A percentile compares a stretch with the other conserved stretches of the same genome.
Evolutionary conservation across 2,888 invertebrate genomes (phyloP).

Genomic region (Onchidella celtica): DNA sequence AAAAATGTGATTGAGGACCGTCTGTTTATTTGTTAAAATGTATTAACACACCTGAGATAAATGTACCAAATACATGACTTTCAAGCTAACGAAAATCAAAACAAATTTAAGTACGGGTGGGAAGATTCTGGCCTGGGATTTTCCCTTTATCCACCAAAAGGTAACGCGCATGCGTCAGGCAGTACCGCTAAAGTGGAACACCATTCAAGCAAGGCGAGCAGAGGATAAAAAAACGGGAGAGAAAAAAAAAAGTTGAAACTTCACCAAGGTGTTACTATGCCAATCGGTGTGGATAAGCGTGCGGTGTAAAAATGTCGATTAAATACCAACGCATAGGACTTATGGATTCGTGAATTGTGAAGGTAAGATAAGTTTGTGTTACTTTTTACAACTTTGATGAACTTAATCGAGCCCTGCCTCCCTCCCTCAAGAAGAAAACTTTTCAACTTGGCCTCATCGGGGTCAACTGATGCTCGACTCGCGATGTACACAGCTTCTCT

Average conservation of each 20-base stretch:
- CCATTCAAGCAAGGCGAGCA: slow-evolving; percentile 36
- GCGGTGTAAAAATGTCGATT: not conserved
- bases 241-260: not conserved
- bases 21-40: too few species aligned
- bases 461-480: slow-evolving; percentile 38
- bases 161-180: slow-evolving; percentile 22
- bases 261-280: slow-evolving; percentile 23
- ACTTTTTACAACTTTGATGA: not conserved
- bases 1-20: too few species aligned
- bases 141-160: not conserved
- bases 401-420: not conserved
- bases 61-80: too few species aligned
- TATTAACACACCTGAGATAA: too few species aligned
- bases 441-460: slow-evolving; percentile 26
- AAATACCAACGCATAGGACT: not conserved
- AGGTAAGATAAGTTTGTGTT: not conserved
- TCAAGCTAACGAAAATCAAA: too few species aligned
- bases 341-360: not conserved
- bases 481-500: slow-evolving; percentile 26
- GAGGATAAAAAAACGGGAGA: not conserved
- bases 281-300: slow-evolving; percentile 25
- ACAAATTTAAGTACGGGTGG: too few species aligned
- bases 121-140: too few species aligned
- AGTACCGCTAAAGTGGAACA: slow-evolving; percentile 42
- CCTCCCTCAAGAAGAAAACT: not conserved